phyloP scores from a whole-genome alignment of 2,113 vertebrate genomes.

The Zosterops pallidus region DNA sequence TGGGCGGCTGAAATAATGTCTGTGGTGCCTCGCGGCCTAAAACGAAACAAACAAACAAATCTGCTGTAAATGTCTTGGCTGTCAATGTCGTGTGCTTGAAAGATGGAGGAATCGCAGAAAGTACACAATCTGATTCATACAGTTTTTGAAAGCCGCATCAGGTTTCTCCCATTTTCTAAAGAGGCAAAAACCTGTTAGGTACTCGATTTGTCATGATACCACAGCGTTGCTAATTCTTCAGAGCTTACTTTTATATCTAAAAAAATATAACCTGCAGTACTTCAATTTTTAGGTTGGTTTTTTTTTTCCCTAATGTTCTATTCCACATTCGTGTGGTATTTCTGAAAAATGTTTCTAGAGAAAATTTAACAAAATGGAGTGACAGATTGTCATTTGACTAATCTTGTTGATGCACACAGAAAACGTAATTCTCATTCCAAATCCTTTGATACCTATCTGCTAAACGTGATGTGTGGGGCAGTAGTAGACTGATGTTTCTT shows the following conservation, averaged over 20 bases:
- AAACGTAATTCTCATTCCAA: neutral
- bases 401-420: neutral
- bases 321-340: neutral
- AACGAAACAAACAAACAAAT: neutral
- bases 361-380: neutral
- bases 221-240: neutral
- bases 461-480: neutral
- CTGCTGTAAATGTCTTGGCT: neutral
- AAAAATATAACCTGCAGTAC: constrained; percentile 13
- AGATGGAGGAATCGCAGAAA: neutral
- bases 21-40: neutral
- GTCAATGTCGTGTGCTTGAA: neutral
- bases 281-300: neutral
- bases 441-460: neutral
- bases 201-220: neutral
- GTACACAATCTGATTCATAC: neutral
- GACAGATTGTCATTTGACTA: neutral
- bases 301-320: neutral
- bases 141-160: neutral
- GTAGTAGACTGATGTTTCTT: neutral
- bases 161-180: neutral
- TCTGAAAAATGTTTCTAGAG: neutral
- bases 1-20: neutral
- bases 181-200: neutral
- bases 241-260: constrained; percentile 23